phyloP scores from a whole-genome alignment of 2,888 invertebrate species.

The Sphaerophoria taeniata region DNA sequence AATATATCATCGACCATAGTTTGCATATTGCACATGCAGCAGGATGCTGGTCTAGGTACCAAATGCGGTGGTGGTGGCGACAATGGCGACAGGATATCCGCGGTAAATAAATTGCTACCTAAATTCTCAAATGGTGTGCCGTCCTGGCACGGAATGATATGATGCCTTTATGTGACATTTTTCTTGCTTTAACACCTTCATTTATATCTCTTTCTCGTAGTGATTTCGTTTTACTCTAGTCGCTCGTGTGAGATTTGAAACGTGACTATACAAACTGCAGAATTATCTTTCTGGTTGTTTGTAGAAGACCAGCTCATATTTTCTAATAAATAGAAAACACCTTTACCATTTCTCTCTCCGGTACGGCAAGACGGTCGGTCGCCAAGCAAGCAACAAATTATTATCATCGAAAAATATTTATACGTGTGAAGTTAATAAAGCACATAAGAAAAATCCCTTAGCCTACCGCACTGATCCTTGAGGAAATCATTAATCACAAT shows the following conservation, averaged over 20 bases:
- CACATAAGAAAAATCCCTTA: constrained; percentile 24
- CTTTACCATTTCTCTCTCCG: not conserved
- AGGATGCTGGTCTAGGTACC: constrained; percentile 19
- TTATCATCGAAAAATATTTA: constrained; percentile 13
- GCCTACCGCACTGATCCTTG: constrained; percentile 52
- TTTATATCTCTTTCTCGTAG: not conserved
- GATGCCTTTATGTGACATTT: constrained; percentile 47
- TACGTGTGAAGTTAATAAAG: constrained; percentile 66
- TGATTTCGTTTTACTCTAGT: constrained; percentile 44
- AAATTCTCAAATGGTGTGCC: constrained; percentile 60
- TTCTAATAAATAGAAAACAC: constrained; percentile 51
- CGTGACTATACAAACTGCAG: constrained; percentile 55
- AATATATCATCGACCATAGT: constrained; percentile 53
- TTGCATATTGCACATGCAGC: constrained; percentile 66
- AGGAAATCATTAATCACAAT: constrained; percentile 70
- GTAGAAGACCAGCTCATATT: constrained; percentile 52
- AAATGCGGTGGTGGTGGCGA: not conserved
- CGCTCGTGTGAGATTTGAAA: constrained; percentile 42
- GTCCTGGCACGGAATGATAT: constrained; percentile 7
- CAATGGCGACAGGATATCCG: constrained; percentile 61
- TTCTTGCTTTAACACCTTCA: constrained; percentile 44
- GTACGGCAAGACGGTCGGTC: not conserved
- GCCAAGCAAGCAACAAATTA: constrained; percentile 16
- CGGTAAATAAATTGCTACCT: constrained; percentile 71
- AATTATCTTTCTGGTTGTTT: constrained; percentile 31